Evolutionary conservation across 2,113 vertebrate species (phyloP).

Genomic region (Nyctereutes procyonoides): DNA sequence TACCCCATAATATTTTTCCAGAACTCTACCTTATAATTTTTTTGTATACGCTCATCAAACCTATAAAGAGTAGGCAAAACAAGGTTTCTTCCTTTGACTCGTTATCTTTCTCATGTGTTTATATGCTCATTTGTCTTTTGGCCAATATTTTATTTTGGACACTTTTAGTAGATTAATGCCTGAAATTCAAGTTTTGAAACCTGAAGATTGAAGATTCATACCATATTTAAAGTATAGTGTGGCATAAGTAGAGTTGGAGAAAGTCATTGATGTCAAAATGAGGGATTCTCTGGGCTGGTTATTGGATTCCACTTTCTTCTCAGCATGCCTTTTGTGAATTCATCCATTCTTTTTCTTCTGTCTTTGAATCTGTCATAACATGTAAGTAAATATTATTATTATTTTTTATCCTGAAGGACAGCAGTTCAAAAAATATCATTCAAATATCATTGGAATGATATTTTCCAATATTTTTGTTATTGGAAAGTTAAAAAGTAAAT

Average conservation of each 20-base stretch:
- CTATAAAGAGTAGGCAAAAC: not conserved
- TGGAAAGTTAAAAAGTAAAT: not conserved
- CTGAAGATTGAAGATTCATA: not conserved
- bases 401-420: slow-evolving; percentile 4
- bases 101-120: not conserved
- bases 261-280: slow-evolving; percentile 53
- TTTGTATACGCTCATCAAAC: not conserved
- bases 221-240: not conserved
- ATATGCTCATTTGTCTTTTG: not conserved
- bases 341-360: slow-evolving; percentile 1
- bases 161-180: not conserved
- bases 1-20: not conserved
- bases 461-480: too few species aligned
- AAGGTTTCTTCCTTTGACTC: not conserved
- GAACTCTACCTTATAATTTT: not conserved
- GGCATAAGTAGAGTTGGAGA: not conserved
- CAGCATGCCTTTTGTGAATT: slow-evolving; percentile 12
- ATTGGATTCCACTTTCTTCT: slow-evolving; percentile 37
- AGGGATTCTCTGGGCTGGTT: slow-evolving; percentile 28
- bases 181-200: not conserved
- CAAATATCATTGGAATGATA: too few species aligned
- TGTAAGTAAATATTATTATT: not conserved
- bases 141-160: not conserved
- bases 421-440: not conserved
- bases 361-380: slow-evolving; percentile 36